Evolutionary conservation across 2,888 invertebrate genomes (phyloP), one percentile per base, ranked within the genome.

Genomic region (Parthenolecanium corni): DNA sequence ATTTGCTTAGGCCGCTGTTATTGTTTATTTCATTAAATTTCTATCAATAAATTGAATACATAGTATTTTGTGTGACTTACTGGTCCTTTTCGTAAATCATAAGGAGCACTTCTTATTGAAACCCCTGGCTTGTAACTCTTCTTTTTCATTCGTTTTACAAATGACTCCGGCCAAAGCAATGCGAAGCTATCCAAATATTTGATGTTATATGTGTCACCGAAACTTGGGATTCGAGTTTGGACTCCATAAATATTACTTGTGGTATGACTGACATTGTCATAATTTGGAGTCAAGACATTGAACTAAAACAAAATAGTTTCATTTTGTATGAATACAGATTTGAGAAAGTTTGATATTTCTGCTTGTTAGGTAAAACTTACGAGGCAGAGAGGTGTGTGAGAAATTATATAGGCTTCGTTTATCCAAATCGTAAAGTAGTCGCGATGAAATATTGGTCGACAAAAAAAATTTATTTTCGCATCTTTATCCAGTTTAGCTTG

Each of bases 371-470:
- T 4, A 31, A 31, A 31, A 47, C 47, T 68, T 73, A 83, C 82
- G 87, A 92, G 96, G 74, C 98, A 98, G 73, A 96, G 95, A 65
- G 97, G 88, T 23, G 90, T 82, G 42, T 86, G 76, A 3, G 96
- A 93, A 2, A 92, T 85, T 3, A 98, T 78, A 5, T 91, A 77
- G 73, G 94, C 92, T 67, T 96, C 75, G 74, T 97, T 96, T 16
- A 98, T 77, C 98, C 98, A 98, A 66, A 98, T 81, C 71, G 89
- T 91, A 72, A 90, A 96, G 76, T 82, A 97, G 68, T 83, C 83
- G n/a, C n/a, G n/a, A n/a, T n/a, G n/a, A n/a, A n/a, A n/a, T n/a
- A n/a, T n/a, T 0, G 77, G 74, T 0, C 91, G 83, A 73, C 97
- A 98, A 51, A 90, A 80, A 71, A 89, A 87, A 74, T 94, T 92